Evolutionary conservation across 1,140 invertebrate genomes (phyloP), one percentile per base, ranked within the genome.

Genomic region (Diorhabda carinulata): DNA sequence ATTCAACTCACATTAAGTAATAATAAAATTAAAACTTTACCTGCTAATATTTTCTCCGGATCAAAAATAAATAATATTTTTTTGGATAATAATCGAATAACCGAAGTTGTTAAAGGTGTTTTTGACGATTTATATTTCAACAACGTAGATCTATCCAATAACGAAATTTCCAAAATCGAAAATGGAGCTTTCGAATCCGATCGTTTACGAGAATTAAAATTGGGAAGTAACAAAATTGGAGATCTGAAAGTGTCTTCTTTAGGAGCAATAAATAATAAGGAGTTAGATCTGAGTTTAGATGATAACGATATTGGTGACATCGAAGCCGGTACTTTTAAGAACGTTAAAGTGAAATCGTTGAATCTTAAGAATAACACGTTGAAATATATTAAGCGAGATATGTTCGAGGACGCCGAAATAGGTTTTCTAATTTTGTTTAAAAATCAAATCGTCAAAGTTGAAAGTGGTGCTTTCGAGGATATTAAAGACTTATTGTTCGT

Each of bases 401-500:
- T 10, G 43, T 62, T 62, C n/a, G 10, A n/a, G 7, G 4, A 44
- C n/a, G 61, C 61, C 7, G n/a, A 43, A 9, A 62, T 62, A 10
- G 43, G 43, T 5, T 10, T 62, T 44, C 10, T 62, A n/a, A 43
- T 8, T 41, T 43, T 62, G 4, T 6, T 7, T 3, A 10, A 43
- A 47, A 62, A 62, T 44, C 61, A 62, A 44, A 62, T 62, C 6
- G 8, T 8, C 9, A 5, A 44, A 10, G 43, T 62, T n/a, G 61
- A 62, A 44, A 10, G 6, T n/a, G 43, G 43, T 2, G 61, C 61
- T 5, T 62, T 62, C 44, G 61, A 44, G 10, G 43, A 10, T 43
- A 43, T 43, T 40, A 43, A 62, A 8, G 2, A 10, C 41, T 10
- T 10, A 9, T 9, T 8, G 43, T 10, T 47, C 5, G 44, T 62